Evolutionary conservation across 2,797 vertebrate species (phyloP), one percentile per base, ranked within the genome.

Genomic region (Craterocephalus amniculus): DNA sequence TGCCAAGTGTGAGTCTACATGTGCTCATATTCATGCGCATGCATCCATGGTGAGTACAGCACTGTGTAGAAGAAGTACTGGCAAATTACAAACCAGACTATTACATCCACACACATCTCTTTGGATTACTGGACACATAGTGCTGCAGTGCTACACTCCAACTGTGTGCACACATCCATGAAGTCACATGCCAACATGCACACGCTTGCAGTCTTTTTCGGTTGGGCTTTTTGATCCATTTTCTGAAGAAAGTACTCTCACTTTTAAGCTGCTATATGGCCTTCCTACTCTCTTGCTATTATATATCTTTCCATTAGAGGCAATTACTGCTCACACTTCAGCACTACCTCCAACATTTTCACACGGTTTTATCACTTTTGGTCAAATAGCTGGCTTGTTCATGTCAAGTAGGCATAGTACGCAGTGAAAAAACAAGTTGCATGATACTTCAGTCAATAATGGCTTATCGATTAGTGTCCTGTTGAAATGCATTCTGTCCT

Each of bases 241-340:
- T 89, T 87, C 83, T 76, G 72, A 80, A 86, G 88, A 87, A 88
- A 79, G 77, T 86, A 87, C 83, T 88, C 80, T 88, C 80, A 85
- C 83, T 86, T 80, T 85, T 81, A 77, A 83, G 81, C 85, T 81
- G 80, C 64, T 84, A 83, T 83, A 76, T 89, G 87, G 81, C 86
- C 88, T 89, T 89, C 88, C 81, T 80, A 66, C 83, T 89, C 83
- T 86, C 80, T 78, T 83, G 83, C 87, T 89, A 90, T 92, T 88
- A 89, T 85, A 87, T 72, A 77, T 82, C 70, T 86, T 88, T 87
- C 89, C 88, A 91, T 92, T 90, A 90, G 84, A 88, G 81, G 85
- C 88, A 90, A 91, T 92, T 90, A 90, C 83, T 69, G 74, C 72
- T 85, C 68, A 74, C 67, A 67, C 74, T 75, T 11, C 73, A 75